Evolutionary conservation across 1,140 invertebrate genomes (phyloP).

Genomic region (Hyles vespertilio): DNA sequence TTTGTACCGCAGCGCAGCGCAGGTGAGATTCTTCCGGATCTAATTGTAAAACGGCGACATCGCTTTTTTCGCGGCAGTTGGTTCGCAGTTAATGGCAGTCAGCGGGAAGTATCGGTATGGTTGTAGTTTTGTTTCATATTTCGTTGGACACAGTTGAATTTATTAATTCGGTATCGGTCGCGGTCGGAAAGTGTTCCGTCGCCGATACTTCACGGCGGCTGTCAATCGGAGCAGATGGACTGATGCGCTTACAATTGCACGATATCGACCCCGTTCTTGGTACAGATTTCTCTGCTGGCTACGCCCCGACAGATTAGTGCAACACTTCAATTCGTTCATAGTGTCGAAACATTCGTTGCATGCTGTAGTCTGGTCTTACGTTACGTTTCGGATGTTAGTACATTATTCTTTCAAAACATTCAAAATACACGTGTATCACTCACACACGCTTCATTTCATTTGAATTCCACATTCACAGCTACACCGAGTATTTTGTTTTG

Average conservation of each 20-base stretch:
- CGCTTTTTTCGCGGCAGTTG: conserved; percentile 10
- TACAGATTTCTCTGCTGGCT: conserved; percentile 29
- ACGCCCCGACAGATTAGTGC: conserved; percentile 17
- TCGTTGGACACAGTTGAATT: too few species aligned
- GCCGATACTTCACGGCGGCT: conserved; percentile 51
- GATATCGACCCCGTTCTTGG: conserved; percentile 49
- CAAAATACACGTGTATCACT: background rate
- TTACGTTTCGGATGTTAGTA: conserved; percentile 2
- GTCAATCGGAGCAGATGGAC: conserved; percentile 57
- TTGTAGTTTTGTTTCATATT: too few species aligned
- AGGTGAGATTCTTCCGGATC: conserved; percentile 56
- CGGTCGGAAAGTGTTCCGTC: conserved; percentile 46
- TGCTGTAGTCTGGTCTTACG: conserved; percentile 3
- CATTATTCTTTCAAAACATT: conserved; percentile 1
- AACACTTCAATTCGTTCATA: conserved; percentile 17
- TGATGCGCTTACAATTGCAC: conserved; percentile 50
- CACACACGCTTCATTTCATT: background rate
- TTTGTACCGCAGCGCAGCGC: conserved; percentile 26
- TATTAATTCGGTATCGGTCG: conserved; percentile 30
- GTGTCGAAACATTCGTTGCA: conserved; percentile 17
- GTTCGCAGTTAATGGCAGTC: conserved; percentile 12
- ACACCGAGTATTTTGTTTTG: too few species aligned
- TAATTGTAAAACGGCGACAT: conserved; percentile 53
- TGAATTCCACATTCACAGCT: too few species aligned
- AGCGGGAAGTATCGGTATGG: too few species aligned